These are phyloP conservation scores for Rhinichthys osculus DNA, from an alignment of 2,797 vertebrate genomes.

Conservation along the genomic window DNA sequence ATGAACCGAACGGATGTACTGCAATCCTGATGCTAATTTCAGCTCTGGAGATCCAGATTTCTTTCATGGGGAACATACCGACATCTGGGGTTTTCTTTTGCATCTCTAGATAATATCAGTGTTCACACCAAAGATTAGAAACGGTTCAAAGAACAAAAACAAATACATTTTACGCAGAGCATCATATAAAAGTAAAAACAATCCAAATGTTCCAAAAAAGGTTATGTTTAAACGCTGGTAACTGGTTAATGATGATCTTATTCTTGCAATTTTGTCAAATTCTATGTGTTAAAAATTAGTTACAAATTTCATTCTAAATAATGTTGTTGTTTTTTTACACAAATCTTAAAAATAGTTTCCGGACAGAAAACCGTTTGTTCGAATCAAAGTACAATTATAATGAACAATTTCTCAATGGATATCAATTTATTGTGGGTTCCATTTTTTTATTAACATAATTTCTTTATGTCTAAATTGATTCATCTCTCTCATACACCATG, in stretches of 20 bases:
- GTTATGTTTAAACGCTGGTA: background rate
- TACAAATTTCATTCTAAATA: background rate
- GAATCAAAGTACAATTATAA: background rate
- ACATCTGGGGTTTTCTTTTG: background rate
- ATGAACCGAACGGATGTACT: background rate
- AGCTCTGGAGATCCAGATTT: slow-evolving; percentile 19
- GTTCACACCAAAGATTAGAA: background rate
- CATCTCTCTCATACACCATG: too few relatives aligned
- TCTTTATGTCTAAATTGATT: background rate
- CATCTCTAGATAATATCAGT: slow-evolving; percentile 6
- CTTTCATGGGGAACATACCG: background rate
- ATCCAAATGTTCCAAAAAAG: background rate
- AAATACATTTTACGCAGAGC: background rate
- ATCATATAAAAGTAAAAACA: too few relatives aligned
- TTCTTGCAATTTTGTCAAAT: background rate
- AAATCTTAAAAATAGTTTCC: background rate
- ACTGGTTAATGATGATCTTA: background rate
- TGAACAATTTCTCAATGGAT: background rate
- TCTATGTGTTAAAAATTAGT: background rate
- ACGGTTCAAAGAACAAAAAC: background rate
- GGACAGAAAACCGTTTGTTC: background rate
- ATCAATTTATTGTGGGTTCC: background rate
- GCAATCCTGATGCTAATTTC: slow-evolving; percentile 36
- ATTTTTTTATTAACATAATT: background rate
- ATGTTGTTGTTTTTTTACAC: background rate